Conservation (phyloP, 2,113 vertebrate species). For the Gorsachius goisagi region DNA sequence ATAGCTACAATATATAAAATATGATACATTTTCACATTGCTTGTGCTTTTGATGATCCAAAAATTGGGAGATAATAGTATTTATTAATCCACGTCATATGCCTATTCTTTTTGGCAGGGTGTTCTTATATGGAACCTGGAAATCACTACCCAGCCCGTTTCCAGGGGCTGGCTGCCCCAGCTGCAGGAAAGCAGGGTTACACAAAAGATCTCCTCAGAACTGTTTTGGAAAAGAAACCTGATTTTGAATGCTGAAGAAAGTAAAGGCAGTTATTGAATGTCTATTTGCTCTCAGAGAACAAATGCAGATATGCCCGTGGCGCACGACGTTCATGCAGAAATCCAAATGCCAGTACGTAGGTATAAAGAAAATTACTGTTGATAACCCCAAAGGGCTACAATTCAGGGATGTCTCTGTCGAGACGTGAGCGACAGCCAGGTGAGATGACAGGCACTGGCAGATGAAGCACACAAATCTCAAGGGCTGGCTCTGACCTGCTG, state of each 20-base stretch:
- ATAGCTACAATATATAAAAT: background rate
- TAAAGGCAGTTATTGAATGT: rapidly evolving
- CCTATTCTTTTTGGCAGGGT: background rate
- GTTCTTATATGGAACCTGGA: background rate
- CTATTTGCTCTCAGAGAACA: background rate
- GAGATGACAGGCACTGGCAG: background rate
- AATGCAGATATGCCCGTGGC: background rate
- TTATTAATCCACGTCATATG: background rate
- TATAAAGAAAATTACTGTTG: background rate
- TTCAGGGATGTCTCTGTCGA: background rate
- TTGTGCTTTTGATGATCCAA: background rate
- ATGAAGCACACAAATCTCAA: background rate
- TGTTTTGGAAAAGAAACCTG: background rate
- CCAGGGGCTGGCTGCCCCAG: background rate
- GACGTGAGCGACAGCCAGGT: background rate
- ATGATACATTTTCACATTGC: background rate
- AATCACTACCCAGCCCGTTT: background rate
- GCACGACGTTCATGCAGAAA: background rate
- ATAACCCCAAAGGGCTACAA: background rate
- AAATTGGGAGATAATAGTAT: background rate
- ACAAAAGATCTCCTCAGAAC: background rate
- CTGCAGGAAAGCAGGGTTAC: background rate
- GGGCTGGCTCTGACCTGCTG: background rate
- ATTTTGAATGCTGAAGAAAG: background rate
- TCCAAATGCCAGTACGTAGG: background rate